Base-by-base conservation (phyloP, 30 jellyfish, hydroid and myxozoan genomes). In the Aurelia sp. region DNA sequence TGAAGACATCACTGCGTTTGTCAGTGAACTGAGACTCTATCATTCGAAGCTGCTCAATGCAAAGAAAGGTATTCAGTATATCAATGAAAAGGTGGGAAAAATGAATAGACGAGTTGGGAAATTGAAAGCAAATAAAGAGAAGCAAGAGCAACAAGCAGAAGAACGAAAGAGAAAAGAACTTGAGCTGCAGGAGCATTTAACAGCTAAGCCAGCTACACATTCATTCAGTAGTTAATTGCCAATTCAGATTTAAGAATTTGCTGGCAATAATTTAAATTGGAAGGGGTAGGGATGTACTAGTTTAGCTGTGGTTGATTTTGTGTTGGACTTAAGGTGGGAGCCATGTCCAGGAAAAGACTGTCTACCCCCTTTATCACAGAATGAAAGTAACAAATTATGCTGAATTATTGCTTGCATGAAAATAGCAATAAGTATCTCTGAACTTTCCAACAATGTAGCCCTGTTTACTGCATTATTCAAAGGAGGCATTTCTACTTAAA, bases 151-250 rank as follows among this genome's bases (percentile, higher is more conserved):
- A 58, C 92, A 89, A 17, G 73, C 21, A 27, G 92, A 91, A 40
- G 88, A 89, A 30, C 84, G 66, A 35, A 80, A 81, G 55, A 71
- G 87, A 47, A 89, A 89, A 74, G 83, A 89, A 51, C 89, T 63
- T 52, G 92, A 76, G 76, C 67, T 89, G n/a, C 91, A 89, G 68
- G 67, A 72, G 41, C 82, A 89, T 19, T 44, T 89, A 24, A 89
- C 97, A 40, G 97, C 97, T 35, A 80, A 81, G 33, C 97, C 97
- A 7, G 97, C 95, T 22, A 75, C 95, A 40, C 60, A 65, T 18
- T 82, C 86, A 20, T 44, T 69, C 27, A 73, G 84, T 73, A 73
- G 24, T 47, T 73, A 67, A 70, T 24, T 38, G n/a, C 69, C 0
- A 4, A 35, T 20, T 31, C 4, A 0, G 13, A 70, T 11, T 31